Conservation (phyloP, 2,797 vertebrate species). For the Okamejei kenojei region DNA sequence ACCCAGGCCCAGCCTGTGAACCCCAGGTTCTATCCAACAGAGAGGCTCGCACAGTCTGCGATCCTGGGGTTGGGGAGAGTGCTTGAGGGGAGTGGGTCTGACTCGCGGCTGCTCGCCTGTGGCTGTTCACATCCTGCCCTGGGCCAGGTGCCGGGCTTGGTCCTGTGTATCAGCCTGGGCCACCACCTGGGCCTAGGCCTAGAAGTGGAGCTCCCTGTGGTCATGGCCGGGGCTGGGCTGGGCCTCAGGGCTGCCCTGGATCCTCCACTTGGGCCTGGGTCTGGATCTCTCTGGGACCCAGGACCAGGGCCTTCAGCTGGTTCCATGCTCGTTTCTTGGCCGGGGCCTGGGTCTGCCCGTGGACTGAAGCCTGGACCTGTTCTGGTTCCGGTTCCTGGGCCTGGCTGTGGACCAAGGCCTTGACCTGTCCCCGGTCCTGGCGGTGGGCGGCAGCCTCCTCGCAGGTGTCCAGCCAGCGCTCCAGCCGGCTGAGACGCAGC, state of each 20-base stretch:
- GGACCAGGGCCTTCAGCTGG: neutral
- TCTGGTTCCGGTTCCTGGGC: no score
- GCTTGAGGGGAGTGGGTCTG: neutral
- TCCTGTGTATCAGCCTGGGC: neutral
- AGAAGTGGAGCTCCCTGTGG: no score
- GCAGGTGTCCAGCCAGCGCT: constrained; percentile 47
- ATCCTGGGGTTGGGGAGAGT: neutral
- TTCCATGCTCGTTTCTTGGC: no score
- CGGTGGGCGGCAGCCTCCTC: neutral
- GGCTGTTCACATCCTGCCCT: neutral
- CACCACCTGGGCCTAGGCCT: no score
- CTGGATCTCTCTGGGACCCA: no score
- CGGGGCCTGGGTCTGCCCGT: no score
- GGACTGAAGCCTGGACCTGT: no score
- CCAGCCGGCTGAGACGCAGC: constrained; percentile 63
- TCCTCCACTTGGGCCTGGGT: neutral
- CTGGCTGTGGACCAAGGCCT: neutral
- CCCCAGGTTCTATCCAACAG: no score
- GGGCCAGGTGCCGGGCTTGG: no score
- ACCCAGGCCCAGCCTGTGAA: no score
- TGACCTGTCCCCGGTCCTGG: no score
- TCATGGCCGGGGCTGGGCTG: neutral
- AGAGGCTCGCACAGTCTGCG: neutral
- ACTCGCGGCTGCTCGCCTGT: no score
- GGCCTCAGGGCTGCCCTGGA: neutral